phyloP scores from a whole-genome alignment of 1,140 invertebrate genomes.

The Drosophila malerkotliana region DNA sequence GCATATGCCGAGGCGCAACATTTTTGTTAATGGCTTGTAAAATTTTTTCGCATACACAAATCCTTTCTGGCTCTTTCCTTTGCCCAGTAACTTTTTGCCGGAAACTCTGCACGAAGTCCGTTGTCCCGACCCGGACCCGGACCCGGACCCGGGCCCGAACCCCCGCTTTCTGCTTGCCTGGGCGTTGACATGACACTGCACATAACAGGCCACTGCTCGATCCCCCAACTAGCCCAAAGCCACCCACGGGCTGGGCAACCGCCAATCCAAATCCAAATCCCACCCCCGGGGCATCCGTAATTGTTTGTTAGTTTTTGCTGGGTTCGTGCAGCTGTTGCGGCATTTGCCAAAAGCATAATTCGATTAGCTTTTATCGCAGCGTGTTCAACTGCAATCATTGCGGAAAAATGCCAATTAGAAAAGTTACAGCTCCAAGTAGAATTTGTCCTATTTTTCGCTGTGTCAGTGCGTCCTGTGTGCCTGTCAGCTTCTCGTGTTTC shows the following conservation, averaged over 20 bases:
- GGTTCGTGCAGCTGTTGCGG: conserved; percentile 46
- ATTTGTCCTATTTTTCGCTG: conserved; percentile 35
- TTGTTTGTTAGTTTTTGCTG: conserved; percentile 60
- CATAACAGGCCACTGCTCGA: conserved; percentile 23
- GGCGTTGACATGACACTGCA: conserved; percentile 67
- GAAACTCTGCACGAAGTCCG: conserved; percentile 33
- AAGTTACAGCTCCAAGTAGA: conserved; percentile 49
- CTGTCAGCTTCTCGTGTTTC: conserved; percentile 22
- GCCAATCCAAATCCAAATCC: neutral
- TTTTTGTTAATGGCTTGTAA: conserved; percentile 81
- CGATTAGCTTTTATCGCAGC: conserved; percentile 79
- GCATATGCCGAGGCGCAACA: conserved; percentile 78
- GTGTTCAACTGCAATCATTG: conserved; percentile 77
- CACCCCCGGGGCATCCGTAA: conserved; percentile 30
- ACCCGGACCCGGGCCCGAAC: too few species aligned
- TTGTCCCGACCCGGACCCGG: neutral
- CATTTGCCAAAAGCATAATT: conserved; percentile 76
- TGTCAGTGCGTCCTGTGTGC: conserved; percentile 19
- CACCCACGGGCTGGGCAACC: neutral
- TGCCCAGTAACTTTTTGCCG: conserved; percentile 53
- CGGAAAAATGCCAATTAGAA: conserved; percentile 79
- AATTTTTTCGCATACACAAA: conserved; percentile 70
- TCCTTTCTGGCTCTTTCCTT: conserved; percentile 47
- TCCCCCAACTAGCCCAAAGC: neutral
- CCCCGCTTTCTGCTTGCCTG: conserved; percentile 17